These are phyloP conservation scores for Microchirus variegatus DNA, from an alignment of 2,797 vertebrate species.

Conservation along the genomic window DNA sequence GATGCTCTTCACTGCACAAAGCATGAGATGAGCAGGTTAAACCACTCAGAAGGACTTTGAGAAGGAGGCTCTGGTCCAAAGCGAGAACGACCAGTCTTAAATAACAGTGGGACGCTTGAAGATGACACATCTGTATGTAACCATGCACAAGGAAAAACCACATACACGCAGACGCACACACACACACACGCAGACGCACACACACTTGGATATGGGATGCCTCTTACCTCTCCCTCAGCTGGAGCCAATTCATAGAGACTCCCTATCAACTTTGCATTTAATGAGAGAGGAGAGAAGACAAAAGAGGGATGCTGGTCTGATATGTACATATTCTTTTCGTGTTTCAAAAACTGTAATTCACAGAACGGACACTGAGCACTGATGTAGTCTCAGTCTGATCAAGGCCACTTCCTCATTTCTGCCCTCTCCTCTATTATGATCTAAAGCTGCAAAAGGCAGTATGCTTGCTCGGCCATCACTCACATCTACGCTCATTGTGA, in stretches of 20 bases:
- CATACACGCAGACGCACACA: constrained; percentile 28
- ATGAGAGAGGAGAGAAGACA: constrained; percentile 80
- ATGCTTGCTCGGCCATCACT: constrained; percentile 38
- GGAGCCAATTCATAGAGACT: constrained; percentile 83
- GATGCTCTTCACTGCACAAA: constrained; percentile 61
- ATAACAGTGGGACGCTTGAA: constrained; percentile 33
- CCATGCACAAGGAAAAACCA: constrained; percentile 66
- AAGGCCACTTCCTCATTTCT: constrained; percentile 42
- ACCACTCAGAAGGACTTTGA: constrained; percentile 26
- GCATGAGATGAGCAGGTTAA: constrained; percentile 54
- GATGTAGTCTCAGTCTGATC: constrained; percentile 38
- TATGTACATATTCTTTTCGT: constrained; percentile 43
- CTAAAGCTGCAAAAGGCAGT: constrained; percentile 35
- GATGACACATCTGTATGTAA: constrained; percentile 38
- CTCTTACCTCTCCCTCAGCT: constrained; percentile 84
- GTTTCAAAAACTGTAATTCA: constrained; percentile 55
- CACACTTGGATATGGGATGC: constrained; percentile 56
- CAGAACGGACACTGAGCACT: constrained; percentile 27
- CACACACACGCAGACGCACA: constrained; percentile 30
- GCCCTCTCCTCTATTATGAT: constrained; percentile 45
- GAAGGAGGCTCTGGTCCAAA: constrained; percentile 42
- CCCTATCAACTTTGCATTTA: constrained; percentile 85
- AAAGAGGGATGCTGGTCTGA: constrained; percentile 70
- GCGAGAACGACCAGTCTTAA: constrained; percentile 41
- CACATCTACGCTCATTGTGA: constrained; percentile 25